Base-by-base conservation (phyloP, 2,797 vertebrate genomes). In the Mormyrus hasselquistii region DNA sequence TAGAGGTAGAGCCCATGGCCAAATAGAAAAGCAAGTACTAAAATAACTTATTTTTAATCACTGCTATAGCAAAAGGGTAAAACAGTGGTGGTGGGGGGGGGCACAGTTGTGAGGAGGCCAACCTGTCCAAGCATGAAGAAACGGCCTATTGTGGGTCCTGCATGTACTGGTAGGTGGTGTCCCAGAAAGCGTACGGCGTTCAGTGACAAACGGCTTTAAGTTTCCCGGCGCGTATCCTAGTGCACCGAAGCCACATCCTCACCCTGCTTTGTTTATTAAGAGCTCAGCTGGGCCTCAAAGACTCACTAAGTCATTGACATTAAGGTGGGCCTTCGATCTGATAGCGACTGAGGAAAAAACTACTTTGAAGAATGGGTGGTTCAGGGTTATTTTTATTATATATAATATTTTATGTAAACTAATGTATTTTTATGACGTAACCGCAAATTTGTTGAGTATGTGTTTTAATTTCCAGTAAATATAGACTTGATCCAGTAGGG, bases 401-500 rank as follows among this genome's bases (percentile, higher is more conserved):
- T 9, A 19, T 44, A n/a, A n/a, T 44, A 44, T 79, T 79, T 79
- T 85, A 50, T 2, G 4, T 85, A 29, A 25, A 85, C 19, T 14
- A 85, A 52, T 16, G n/a, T 52, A 7, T 85, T 49, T 84, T 49
- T 85, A 49, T 85, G 44, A 52, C 44, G 29, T 85, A 25, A 85
- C 19, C 29, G 44, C 82, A 52, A 22, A 84, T 84, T 52, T 84
- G 44, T 84, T 52, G 44, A 22, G 82, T n/a, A 9, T 83, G 29
- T 87, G 86, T 47, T 44, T 87, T 62, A 47, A 44, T 87, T 69
- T 65, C 44, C 34, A 47, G n/a, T n/a, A 89, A 93, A 90, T 95
- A 91, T 92, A 90, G 3, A 19, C 92, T 89, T 50, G 1, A 90
- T 57, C 96, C 96, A 96, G 94, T 93, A 96, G 97, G 95, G 96